Conservation (phyloP, 2,888 invertebrate genomes). For the Apoda limacodes region DNA sequence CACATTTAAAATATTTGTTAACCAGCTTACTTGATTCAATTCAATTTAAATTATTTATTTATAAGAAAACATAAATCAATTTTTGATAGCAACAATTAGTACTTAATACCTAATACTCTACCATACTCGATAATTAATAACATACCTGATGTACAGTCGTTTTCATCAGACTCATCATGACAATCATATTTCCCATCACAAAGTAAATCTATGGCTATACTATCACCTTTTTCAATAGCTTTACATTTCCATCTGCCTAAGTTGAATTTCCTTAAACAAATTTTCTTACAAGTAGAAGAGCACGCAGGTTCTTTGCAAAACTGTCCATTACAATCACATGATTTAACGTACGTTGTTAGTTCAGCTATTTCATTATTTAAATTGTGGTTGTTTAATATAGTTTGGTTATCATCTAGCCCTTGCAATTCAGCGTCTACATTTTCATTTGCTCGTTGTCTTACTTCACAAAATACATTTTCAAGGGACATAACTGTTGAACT, state of each 20-base stretch:
- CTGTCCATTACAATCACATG: constrained; percentile 32
- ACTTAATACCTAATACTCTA: too few relatives aligned
- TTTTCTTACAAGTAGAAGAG: constrained; percentile 28
- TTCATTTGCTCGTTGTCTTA: constrained; percentile 9
- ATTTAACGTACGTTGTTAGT: constrained; percentile 20
- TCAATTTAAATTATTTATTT: background rate
- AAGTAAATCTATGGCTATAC: constrained; percentile 32
- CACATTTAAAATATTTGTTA: too few relatives aligned
- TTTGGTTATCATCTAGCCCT: constrained; percentile 11
- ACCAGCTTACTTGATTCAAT: too few relatives aligned
- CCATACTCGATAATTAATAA: too few relatives aligned
- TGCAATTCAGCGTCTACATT: constrained; percentile 10
- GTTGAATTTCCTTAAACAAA: constrained; percentile 38
- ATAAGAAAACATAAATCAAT: background rate
- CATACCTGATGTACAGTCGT: constrained; percentile 35
- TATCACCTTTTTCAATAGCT: constrained; percentile 26
- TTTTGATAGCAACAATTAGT: background rate
- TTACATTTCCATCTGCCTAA: constrained; percentile 37
- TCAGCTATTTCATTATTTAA: constrained; percentile 13
- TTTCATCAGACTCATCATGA: constrained; percentile 47
- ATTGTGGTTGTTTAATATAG: constrained; percentile 2
- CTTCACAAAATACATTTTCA: constrained; percentile 32
- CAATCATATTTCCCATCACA: constrained; percentile 58
- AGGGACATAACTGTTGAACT: constrained; percentile 30
- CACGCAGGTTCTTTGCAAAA: constrained; percentile 30